These are phyloP conservation scores for Tipula lateralis DNA, from an alignment of 2,888 invertebrate species.

Conservation along the genomic window DNA sequence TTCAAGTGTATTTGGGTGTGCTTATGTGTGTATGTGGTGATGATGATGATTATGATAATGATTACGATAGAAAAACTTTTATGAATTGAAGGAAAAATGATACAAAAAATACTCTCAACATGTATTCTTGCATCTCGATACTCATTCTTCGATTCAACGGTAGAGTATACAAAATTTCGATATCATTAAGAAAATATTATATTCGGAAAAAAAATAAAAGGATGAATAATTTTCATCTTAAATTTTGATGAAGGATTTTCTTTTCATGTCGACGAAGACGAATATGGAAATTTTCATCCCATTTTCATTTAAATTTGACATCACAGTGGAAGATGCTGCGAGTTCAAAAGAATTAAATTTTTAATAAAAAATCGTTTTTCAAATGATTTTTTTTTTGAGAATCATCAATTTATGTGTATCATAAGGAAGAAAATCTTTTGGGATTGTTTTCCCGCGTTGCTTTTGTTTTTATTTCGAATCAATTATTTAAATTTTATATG, in stretches of 20 bases:
- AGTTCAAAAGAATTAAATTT: slow-evolving; percentile 5
- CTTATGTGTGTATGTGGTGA: background rate
- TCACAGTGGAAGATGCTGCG: background rate
- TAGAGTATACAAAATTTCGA: background rate
- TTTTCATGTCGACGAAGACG: background rate
- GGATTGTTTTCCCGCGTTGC: background rate
- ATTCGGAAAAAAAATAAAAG: background rate
- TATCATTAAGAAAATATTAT: background rate
- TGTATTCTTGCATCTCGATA: background rate
- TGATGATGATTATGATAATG: slow-evolving; percentile 11
- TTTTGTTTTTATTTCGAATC: background rate
- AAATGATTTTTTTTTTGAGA: background rate
- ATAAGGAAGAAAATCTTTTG: background rate
- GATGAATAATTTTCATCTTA: slow-evolving; percentile 19
- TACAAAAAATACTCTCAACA: background rate
- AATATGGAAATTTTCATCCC: background rate
- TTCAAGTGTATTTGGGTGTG: background rate
- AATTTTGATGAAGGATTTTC: slow-evolving; percentile 14
- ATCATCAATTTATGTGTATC: background rate
- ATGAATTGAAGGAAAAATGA: background rate
- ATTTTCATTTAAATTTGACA: slow-evolving; percentile 7
- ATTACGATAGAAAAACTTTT: background rate
- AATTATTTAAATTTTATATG: background rate
- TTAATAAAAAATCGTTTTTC: background rate
- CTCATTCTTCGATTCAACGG: too few relatives aligned